Conservation (phyloP, 2,888 invertebrate species). For the Craniophora ligustri region DNA sequence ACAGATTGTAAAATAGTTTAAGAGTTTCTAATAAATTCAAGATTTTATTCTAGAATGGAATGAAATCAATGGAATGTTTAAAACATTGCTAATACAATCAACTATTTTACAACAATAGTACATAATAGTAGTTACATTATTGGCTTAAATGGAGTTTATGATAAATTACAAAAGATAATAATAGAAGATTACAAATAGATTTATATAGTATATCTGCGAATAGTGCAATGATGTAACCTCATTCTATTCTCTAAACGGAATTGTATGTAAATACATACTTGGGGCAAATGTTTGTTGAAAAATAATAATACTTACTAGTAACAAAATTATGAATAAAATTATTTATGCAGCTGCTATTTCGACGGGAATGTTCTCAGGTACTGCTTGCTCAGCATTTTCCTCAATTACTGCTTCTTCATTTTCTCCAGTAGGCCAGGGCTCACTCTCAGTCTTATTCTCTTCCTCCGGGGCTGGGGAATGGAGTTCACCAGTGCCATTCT, state of each 20-base stretch:
- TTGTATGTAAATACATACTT: neutral
- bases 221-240: constrained; percentile 10
- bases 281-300: constrained; percentile 14
- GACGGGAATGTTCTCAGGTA: constrained; percentile 72
- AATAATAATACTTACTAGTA: constrained; percentile 32
- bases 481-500: constrained; percentile 71
- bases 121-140: too few species aligned
- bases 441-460: constrained; percentile 50
- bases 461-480: constrained; percentile 61
- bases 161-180: constrained; percentile 6
- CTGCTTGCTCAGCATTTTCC: constrained; percentile 47
- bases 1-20: constrained; percentile 6
- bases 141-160: too few species aligned
- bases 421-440: constrained; percentile 43
- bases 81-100: constrained; percentile 9
- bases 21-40: neutral
- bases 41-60: constrained; percentile 37
- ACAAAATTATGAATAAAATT: constrained; percentile 12
- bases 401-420: constrained; percentile 42
- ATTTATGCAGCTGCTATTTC: constrained; percentile 77
- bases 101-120: constrained; percentile 20
- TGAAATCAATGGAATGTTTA: constrained; percentile 51
- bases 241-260: constrained; percentile 24
- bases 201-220: constrained; percentile 9
- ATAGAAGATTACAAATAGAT: neutral